Percentiles rank a stretch among this genome's conserved stretches.
Evolutionary conservation across 2,888 invertebrate genomes (phyloP).

Genomic region (Cylloceria caligata): DNA sequence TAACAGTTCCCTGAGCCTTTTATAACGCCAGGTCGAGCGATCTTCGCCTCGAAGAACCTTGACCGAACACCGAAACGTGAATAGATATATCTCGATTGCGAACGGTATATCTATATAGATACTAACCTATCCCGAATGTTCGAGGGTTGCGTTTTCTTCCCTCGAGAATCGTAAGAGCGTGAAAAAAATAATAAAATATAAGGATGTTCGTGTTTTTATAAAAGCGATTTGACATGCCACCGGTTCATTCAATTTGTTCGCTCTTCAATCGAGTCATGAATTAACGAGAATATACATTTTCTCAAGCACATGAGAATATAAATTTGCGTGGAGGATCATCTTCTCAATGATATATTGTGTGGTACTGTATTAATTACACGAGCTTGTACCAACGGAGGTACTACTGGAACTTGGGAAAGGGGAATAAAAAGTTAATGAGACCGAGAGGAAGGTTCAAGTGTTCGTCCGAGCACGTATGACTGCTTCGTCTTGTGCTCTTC

Average conservation of each 20-base stretch:
- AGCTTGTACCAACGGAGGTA: background rate
- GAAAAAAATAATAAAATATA: background rate
- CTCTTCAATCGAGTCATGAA: too few species aligned
- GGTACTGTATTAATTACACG: background rate
- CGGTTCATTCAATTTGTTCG: too few species aligned
- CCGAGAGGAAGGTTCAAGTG: conserved; percentile 34
- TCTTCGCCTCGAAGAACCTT: conserved; percentile 38
- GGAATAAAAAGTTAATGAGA: conserved; percentile 48
- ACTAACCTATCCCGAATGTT: background rate
- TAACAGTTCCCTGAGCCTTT: conserved; percentile 4
- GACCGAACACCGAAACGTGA: conserved; percentile 25
- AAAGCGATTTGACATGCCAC: background rate
- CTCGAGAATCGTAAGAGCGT: background rate
- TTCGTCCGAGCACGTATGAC: conserved; percentile 31
- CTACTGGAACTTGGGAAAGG: background rate
- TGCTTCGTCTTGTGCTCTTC: conserved; percentile 27
- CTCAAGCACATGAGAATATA: too few species aligned
- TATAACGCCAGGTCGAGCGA: conserved; percentile 35
- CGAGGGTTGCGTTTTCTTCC: background rate
- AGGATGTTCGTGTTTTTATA: background rate
- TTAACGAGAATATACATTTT: too few species aligned
- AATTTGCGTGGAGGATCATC: too few species aligned
- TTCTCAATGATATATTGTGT: too few species aligned
- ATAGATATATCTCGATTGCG: conserved; percentile 1
- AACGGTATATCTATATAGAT: background rate